Base-by-base conservation (phyloP, 2,888 invertebrate genomes). In the Leptopilina syphax region DNA sequence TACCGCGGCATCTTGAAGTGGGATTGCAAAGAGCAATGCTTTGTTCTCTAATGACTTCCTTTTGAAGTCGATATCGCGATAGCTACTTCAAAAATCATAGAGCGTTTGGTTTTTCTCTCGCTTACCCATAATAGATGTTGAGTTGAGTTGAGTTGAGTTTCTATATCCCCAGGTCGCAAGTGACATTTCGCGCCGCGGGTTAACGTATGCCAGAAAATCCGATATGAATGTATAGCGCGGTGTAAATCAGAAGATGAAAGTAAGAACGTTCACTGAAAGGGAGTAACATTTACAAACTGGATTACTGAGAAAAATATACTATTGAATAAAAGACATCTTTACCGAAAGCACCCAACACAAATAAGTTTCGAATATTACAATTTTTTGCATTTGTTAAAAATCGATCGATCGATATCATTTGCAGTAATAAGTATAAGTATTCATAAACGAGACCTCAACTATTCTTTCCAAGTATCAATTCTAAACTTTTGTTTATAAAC, bases 31-130 rank as follows among this genome's bases (percentile, higher is more conserved):
- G 87, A 88, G 88, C 88, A 87, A 79, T 82, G 87, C 89, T 88
- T 89, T 90, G 89, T 90, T 89, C 88, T 89, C 83, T 86, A 86
- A 86, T 85, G 85, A 85, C 85, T 86, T 85, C 85, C 84, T 86
- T 85, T 34, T 83, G 83, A 79, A 80, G 84, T 81, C 83, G 80
- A 80, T 83, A 81, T 54, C 65, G 67, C 82, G 77, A 70, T 73
- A 84, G 80, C 78, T 66, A 63, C 50, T 77, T 78, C 79, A 81
- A 81, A 81, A 84, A 84, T 82, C 82, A 81, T 81, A 79, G 84
- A 78, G 65, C 50, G 66, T 44, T 77, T 79, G 80, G 79, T 81
- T 78, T 79, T 79, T 77, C 77, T 24, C 54, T 34, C 13, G 34
- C 12, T 10, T 10, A 50, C 34, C n/a, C 44, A 44, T 54, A 57